Conservation (phyloP, 1,140 invertebrate species). For the Drosophila lini region DNA sequence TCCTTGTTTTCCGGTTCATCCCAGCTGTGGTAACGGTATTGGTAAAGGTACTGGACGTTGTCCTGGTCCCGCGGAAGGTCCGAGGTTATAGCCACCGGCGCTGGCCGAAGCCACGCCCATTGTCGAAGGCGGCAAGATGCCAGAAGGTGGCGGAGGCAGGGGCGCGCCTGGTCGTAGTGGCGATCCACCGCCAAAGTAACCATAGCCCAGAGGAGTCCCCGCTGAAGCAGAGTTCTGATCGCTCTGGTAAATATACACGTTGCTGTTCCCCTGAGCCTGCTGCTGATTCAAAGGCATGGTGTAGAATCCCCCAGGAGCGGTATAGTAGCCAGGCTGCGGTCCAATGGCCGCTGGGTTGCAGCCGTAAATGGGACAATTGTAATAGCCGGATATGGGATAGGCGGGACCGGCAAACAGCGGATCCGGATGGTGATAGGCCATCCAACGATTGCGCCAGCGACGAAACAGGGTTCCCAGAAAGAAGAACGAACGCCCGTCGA, state of each 20-base stretch:
- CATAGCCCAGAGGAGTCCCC: slow-evolving; percentile 37
- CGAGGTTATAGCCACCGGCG: slow-evolving; percentile 51
- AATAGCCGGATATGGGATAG: slow-evolving; percentile 64
- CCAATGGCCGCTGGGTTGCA: slow-evolving; percentile 57
- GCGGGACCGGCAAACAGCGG: slow-evolving; percentile 61
- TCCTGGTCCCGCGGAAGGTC: slow-evolving; percentile 13
- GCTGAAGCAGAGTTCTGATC: slow-evolving; percentile 60
- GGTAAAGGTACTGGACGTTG: slow-evolving; percentile 34
- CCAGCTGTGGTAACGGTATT: slow-evolving; percentile 34
- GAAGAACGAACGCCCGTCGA: slow-evolving; percentile 63
- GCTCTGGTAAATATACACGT: slow-evolving; percentile 68
- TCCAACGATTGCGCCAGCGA: slow-evolving; percentile 71
- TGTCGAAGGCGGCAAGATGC: slow-evolving; percentile 6
- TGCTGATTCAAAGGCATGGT: slow-evolving; percentile 45
- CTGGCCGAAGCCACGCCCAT: slow-evolving; percentile 30
- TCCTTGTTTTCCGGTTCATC: slow-evolving; percentile 25
- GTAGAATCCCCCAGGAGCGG: slow-evolving; percentile 46
- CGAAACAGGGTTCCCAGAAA: slow-evolving; percentile 64
- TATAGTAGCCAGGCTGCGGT: slow-evolving; percentile 48
- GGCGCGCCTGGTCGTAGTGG: slow-evolving; percentile 26
- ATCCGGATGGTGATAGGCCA: slow-evolving; percentile 55
- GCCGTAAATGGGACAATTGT: slow-evolving; percentile 61
- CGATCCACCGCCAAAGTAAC: slow-evolving; percentile 28
- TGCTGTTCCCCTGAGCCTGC: slow-evolving; percentile 68
- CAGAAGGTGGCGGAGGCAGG: slow-evolving; percentile 9